These are phyloP conservation scores for Allolobophora icterica DNA, from an alignment of 2,888 invertebrate genomes.

Conservation along the genomic window DNA sequence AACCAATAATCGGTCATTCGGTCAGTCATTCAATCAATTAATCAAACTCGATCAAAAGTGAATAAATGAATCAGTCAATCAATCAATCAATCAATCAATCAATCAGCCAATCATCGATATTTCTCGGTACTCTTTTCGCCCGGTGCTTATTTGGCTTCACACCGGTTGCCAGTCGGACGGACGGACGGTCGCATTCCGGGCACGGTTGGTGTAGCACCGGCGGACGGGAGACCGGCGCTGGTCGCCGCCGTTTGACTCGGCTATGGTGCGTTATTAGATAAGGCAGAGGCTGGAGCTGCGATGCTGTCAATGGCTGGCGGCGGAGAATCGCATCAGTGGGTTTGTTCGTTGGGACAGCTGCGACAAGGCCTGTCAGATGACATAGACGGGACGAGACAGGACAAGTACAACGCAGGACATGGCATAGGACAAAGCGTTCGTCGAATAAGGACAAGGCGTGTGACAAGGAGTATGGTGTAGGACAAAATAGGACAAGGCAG, in stretches of 20 bases:
- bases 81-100: background rate
- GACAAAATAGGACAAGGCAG: background rate
- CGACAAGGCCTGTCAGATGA: background rate
- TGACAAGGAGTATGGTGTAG: background rate
- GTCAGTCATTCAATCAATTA: background rate
- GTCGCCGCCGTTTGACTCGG: background rate
- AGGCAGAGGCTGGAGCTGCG: background rate
- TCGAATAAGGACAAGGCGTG: too few species aligned
- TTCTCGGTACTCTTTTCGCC: background rate
- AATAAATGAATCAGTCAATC: background rate
- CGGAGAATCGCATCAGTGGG: background rate
- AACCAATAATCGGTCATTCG: background rate
- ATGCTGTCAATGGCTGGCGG: too few species aligned
- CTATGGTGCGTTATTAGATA: conserved; percentile 17
- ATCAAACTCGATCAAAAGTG: too few species aligned
- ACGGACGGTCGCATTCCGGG: background rate
- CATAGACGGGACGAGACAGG: background rate
- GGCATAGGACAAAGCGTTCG: too few species aligned
- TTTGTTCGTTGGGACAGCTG: background rate
- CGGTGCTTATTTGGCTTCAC: background rate
- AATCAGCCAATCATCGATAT: background rate
- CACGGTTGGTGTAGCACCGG: background rate
- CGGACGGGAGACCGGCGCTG: background rate
- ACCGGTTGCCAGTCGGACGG: background rate
- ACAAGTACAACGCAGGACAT: background rate